A percentile compares a stretch with the other conserved stretches of the same genome.
These are phyloP conservation scores for Hippocampus abdominalis DNA, from an alignment of 2,113 vertebrate species.

Conservation along the genomic window DNA sequence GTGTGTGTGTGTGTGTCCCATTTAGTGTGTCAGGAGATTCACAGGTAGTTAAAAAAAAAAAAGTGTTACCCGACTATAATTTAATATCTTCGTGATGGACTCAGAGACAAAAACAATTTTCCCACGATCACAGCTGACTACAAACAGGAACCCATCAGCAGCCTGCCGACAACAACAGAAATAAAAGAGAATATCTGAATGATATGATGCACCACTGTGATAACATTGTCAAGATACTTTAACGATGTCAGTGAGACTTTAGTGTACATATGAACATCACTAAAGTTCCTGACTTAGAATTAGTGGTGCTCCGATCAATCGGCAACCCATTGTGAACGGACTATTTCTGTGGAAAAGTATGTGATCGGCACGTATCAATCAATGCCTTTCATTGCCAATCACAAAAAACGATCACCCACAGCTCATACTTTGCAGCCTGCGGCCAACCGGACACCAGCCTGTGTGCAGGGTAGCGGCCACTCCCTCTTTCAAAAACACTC, in stretches of 20 bases:
- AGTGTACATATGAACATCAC: background rate
- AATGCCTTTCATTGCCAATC: no score
- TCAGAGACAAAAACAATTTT: slow-evolving; percentile 91
- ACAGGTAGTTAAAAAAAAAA: slow-evolving; percentile 29
- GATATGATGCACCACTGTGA: slow-evolving; percentile 22
- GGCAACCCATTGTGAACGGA: no score
- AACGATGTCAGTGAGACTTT: slow-evolving; percentile 6
- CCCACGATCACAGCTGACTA: slow-evolving; percentile 88
- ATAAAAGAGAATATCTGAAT: slow-evolving; percentile 20
- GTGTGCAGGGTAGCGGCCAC: no score
- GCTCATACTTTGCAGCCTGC: no score
- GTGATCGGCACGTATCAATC: no score
- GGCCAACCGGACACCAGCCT: no score
- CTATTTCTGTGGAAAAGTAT: no score
- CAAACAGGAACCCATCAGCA: slow-evolving; percentile 89
- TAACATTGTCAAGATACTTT: slow-evolving; percentile 26
- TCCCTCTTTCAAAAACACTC: no score
- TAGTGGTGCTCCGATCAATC: no score
- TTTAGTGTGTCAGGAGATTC: slow-evolving; percentile 25
- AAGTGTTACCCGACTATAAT: slow-evolving; percentile 80
- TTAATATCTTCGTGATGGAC: slow-evolving; percentile 85
- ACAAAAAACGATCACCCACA: no score
- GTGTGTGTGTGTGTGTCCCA: background rate
- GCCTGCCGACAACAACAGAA: slow-evolving; percentile 74
- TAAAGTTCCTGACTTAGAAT: background rate